Percentiles rank a stretch among this genome's conserved stretches.
These are phyloP conservation scores for Acutogordius australiensis DNA, from an alignment of 2,888 invertebrate species.

Conservation along the genomic window DNA sequence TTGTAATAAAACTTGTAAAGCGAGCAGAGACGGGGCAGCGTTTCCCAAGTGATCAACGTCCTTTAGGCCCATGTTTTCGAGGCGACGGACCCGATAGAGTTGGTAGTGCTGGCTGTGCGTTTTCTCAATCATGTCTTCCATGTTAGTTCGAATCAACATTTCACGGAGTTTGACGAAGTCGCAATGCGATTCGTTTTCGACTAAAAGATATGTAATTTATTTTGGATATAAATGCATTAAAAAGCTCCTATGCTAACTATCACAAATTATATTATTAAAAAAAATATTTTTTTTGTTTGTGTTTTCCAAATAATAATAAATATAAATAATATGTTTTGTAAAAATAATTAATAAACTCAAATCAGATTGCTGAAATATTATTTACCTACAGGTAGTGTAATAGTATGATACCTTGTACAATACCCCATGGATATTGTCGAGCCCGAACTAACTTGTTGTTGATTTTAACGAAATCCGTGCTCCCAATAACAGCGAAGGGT, in stretches of 20 bases:
- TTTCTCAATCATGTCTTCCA: constrained; percentile 95
- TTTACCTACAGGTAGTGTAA: no score
- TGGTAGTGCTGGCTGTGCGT: constrained; percentile 87
- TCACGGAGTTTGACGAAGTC: constrained; percentile 95
- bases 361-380: no score
- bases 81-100: constrained; percentile 38
- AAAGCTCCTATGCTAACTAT: no score
- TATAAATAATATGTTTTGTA: no score
- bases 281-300: no score
- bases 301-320: no score
- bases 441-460: constrained; percentile 85
- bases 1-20: no score
- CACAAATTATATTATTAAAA: no score
- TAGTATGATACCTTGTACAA: constrained; percentile 85
- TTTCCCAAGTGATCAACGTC: constrained; percentile 17
- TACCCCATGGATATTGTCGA: constrained; percentile 93
- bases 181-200: constrained; percentile 94
- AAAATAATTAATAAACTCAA: no score
- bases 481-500: constrained; percentile 93
- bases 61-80: constrained; percentile 25
- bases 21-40: not conserved
- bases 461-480: constrained; percentile 77
- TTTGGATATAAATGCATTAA: no score
- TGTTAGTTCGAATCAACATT: constrained; percentile 90
- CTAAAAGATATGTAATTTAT: constrained; percentile 24